Evolutionary conservation across 2,797 vertebrate species (phyloP), one percentile per base, ranked within the genome.

Genomic region (Pampus argenteus): DNA sequence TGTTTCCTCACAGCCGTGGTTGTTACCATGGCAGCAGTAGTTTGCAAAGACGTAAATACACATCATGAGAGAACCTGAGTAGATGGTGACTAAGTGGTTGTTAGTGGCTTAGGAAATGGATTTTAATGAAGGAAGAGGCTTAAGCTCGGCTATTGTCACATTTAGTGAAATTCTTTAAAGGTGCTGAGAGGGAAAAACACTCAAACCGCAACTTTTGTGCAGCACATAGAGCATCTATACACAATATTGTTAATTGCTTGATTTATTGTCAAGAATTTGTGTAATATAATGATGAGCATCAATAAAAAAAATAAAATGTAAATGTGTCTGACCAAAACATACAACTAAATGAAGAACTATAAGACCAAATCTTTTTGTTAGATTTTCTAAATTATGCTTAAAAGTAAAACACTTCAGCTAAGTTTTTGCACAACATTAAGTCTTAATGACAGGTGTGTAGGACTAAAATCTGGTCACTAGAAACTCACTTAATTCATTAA

Each of bases 91-190:
- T 86, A 75, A 79, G 84, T 82, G 78, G 81, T 82, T 79, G 83
- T 89, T 90, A 82, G 71, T 45, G 90, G 87, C 64, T 89, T 90
- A 88, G 78, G 76, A 86, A 83, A 89, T 79, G 48, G 83, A 88
- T 88, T 72, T 76, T 61, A 87, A 86, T 85, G 72, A 88, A 89
- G 76, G 84, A 70, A 78, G 64, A 78, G 71, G 82, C 84, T 90
- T 86, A 85, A 74, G 56, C 56, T 62, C 0, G 3, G 56, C 61
- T 78, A 64, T 81, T 76, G 74, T 69, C 68, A 56, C 57, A 26
- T 71, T 80, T 42, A 56, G 54, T 58, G 18, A 63, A 47, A 71
- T 78, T 44, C 51, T 69, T 58, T 45, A 26, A 58, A 62, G 40
- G 54, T 75, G 71, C 60, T 22, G 56, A 60, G 66, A 38, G 64